Evolutionary conservation across 1,140 invertebrate species (phyloP).

Genomic region (Eufriesea mexicana): DNA sequence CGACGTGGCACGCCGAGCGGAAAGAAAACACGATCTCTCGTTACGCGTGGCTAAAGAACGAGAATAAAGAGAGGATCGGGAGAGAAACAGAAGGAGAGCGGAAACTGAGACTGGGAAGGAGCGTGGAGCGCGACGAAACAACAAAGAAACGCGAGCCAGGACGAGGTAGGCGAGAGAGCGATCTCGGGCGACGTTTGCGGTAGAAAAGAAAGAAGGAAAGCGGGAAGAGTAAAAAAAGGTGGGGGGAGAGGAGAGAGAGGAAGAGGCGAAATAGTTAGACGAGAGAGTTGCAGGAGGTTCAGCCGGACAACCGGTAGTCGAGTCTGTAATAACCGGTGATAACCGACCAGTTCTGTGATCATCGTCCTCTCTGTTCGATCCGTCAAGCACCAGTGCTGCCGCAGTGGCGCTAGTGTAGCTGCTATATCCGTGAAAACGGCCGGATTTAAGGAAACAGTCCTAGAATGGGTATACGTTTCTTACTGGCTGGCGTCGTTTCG

Average conservation of each 20-base stretch:
- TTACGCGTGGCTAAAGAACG: constrained; percentile 68
- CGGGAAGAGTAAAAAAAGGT: background rate
- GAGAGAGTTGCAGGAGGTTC: constrained; percentile 14
- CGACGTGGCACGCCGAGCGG: constrained; percentile 48
- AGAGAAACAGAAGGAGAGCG: background rate
- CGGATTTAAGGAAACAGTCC: constrained; percentile 36
- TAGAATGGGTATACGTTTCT: background rate
- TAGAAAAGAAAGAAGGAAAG: background rate
- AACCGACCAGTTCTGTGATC: constrained; percentile 59
- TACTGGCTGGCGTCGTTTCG: background rate
- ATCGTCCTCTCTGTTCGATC: constrained; percentile 45
- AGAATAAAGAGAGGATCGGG: constrained; percentile 46
- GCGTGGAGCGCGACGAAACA: constrained; percentile 16
- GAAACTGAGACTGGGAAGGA: background rate
- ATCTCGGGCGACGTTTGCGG: constrained; percentile 36
- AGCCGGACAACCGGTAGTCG: constrained; percentile 38
- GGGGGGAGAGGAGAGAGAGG: background rate
- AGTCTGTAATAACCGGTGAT: constrained; percentile 59
- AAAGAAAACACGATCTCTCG: constrained; percentile 69
- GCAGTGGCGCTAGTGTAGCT: background rate
- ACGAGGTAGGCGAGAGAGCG: background rate
- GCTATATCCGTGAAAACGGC: constrained; percentile 33
- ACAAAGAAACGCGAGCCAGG: constrained; percentile 4
- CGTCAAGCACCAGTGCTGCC: background rate
- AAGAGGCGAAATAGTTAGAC: background rate